phyloP scores from a whole-genome alignment of 2,888 invertebrate genomes.

The Linhomoeus sp. region DNA sequence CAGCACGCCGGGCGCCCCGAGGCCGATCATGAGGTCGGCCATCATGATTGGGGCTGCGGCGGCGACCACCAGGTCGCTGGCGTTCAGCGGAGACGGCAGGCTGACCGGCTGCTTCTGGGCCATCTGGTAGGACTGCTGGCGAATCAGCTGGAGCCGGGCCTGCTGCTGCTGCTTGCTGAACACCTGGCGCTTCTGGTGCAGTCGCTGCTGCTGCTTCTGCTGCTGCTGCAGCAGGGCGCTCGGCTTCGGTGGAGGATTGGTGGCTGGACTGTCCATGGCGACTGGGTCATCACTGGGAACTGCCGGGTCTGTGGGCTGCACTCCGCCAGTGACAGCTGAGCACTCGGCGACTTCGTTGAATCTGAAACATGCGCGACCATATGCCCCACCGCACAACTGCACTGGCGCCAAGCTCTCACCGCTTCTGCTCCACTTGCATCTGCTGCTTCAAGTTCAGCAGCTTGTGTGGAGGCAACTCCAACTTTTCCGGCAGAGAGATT shows the following conservation, averaged over 20 bases:
- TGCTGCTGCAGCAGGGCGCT: slow-evolving; percentile 21
- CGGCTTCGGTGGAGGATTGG: slow-evolving; percentile 6
- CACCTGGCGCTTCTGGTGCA: slow-evolving; percentile 20
- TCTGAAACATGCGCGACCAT: neutral
- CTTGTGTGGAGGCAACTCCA: slow-evolving; percentile 28
- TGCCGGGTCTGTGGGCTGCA: slow-evolving; percentile 1
- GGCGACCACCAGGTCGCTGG: neutral
- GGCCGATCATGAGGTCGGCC: neutral
- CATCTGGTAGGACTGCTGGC: slow-evolving; percentile 25
- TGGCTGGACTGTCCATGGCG: too few relatives aligned
- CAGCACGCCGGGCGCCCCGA: too few relatives aligned
- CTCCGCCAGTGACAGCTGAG: neutral
- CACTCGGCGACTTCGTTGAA: neutral
- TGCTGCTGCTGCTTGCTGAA: slow-evolving; percentile 20
- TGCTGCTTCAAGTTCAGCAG: slow-evolving; percentile 29
- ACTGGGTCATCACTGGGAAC: too few relatives aligned
- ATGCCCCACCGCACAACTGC: neutral
- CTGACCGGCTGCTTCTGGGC: slow-evolving; percentile 16
- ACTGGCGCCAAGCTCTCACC: slow-evolving; percentile 13
- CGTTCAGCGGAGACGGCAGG: neutral
- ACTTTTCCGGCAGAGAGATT: slow-evolving; percentile 28
- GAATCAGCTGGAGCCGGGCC: slow-evolving; percentile 10
- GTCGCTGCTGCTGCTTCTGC: slow-evolving; percentile 29
- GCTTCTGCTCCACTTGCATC: slow-evolving; percentile 26
- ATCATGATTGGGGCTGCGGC: neutral